Conservation (phyloP, 1,140 invertebrate genomes). For the Diabrotica undecimpunctata region DNA sequence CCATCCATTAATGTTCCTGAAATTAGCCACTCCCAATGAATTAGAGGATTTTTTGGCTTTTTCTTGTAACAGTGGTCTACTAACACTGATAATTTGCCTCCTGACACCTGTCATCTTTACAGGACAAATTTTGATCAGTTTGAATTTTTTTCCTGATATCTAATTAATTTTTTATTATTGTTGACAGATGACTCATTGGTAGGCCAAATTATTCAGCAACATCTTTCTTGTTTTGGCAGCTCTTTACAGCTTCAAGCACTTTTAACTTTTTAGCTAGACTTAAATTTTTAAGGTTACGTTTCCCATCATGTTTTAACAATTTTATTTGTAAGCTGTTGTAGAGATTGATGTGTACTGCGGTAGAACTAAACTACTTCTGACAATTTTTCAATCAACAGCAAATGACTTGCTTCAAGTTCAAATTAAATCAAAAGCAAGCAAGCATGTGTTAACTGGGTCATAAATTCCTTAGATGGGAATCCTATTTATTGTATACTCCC, state of each 20-base stretch:
- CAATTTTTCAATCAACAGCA: not conserved
- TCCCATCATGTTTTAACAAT: not conserved
- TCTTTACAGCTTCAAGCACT: not conserved
- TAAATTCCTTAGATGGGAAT: not conserved
- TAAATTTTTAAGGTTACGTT: not conserved
- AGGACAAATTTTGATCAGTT: not conserved
- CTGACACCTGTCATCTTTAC: not conserved
- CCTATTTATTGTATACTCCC: too few relatives aligned
- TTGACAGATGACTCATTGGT: not conserved
- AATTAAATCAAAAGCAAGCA: too few relatives aligned
- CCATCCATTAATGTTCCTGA: conserved; percentile 23
- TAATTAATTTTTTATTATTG: not conserved
- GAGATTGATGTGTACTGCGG: not conserved
- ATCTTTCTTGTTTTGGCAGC: not conserved
- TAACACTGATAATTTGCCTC: conserved; percentile 15
- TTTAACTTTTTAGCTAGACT: not conserved
- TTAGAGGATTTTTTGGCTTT: conserved; percentile 20
- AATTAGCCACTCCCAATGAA: conserved; percentile 14
- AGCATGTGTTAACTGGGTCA: not conserved
- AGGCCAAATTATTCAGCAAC: not conserved
- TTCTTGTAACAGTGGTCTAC: conserved; percentile 26
- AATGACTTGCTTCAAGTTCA: too few relatives aligned
- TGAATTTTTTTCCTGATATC: not conserved
- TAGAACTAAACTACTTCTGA: not conserved
- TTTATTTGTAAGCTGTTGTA: not conserved